Conservation (phyloP, 2,888 invertebrate genomes). For the Hylaea fasciaria region DNA sequence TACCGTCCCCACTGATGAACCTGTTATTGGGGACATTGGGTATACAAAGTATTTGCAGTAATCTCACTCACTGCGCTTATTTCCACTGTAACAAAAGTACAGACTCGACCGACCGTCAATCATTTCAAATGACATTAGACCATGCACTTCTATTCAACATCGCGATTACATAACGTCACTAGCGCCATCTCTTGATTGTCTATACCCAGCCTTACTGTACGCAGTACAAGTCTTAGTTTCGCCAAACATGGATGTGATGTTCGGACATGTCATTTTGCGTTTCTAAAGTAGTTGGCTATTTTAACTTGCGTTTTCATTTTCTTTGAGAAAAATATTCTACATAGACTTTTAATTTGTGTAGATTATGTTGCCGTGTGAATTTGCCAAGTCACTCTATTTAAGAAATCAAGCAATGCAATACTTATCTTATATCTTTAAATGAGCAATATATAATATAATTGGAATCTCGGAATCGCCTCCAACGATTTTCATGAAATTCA, state of each 20-base stretch:
- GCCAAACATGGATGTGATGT: background rate
- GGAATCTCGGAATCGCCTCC: too few species aligned
- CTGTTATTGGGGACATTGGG: background rate
- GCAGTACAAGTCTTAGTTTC: background rate
- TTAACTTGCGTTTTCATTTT: conserved; percentile 19
- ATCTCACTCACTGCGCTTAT: conserved; percentile 4
- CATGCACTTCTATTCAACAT: conserved; percentile 35
- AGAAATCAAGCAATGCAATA: too few species aligned
- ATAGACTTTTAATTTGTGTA: conserved; percentile 4
- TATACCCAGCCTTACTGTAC: background rate
- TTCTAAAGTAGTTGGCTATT: conserved; percentile 15
- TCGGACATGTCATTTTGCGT: conserved; percentile 20
- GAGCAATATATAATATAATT: too few species aligned
- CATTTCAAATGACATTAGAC: conserved; percentile 40
- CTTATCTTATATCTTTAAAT: too few species aligned
- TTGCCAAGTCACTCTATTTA: too few species aligned
- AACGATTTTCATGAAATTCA: too few species aligned
- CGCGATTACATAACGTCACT: conserved; percentile 25
- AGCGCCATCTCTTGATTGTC: conserved; percentile 5
- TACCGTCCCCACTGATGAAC: too few species aligned
- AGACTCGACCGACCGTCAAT: conserved; percentile 35
- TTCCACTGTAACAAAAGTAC: conserved; percentile 7
- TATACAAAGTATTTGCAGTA: background rate
- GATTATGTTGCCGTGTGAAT: conserved; percentile 2
- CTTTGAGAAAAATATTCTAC: conserved; percentile 23